Evolutionary conservation across 2,797 vertebrate genomes (phyloP), one percentile per base, ranked within the genome.

Genomic region (Etheostoma perlongum): DNA sequence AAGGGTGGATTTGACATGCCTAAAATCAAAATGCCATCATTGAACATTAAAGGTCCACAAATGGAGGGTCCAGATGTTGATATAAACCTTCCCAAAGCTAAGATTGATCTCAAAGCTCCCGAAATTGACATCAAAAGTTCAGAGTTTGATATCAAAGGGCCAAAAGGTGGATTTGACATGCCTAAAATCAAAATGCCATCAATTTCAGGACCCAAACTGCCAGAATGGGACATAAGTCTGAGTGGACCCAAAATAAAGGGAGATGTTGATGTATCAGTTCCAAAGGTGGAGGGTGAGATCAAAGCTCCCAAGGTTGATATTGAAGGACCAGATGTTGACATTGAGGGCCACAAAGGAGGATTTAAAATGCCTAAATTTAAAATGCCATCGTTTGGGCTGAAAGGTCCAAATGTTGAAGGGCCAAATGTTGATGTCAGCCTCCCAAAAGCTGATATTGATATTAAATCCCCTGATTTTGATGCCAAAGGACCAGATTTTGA

Each of bases 321-420:
- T 23, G 69, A 82, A 58, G 65, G 51, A 6, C 74, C 84, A 44
- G 72, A 73, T 33, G 2, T 76, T 19, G 73, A 81, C 2, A 70
- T 66, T n/a, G 72, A 74, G 2, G 55, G 78, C 1, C 30, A 1
- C 47, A 57, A 92, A 66, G 89, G 92, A 33, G 88, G 93, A 62
- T 64, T 87, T 4, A 14, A 96, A 95, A 69, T 93, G 91, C 51
- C 78, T 0, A 96, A 95, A 86, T 88, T 96, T n/a, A 96, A 95
- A 83, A 88, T 95, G 8, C 74, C 84, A n/a, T 54, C 63, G 0
- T 69, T 85, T 21, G 63, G 76, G 0, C 0, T 30, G 0, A 64
- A 55, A 60, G 64, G 72, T 42, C 16, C 73, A 19, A 52, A 76
- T 0, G 0, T 75, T 11, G 74, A 82, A 16, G 62, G 47, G 0